Evolutionary conservation across 1,140 invertebrate species (phyloP).

Genomic region (Micrasema longulum): DNA sequence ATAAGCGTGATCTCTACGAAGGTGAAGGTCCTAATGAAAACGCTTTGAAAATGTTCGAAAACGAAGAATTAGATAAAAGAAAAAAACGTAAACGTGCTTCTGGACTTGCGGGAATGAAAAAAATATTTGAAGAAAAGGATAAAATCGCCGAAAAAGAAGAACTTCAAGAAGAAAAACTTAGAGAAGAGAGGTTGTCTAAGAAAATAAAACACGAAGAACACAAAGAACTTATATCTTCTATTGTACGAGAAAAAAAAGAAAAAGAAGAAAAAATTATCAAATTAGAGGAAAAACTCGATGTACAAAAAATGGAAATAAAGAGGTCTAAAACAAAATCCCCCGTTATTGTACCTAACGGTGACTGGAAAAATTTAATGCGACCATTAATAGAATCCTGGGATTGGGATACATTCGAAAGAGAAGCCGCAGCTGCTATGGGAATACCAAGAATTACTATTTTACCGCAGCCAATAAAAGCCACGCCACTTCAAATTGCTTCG

Average conservation of each 20-base stretch:
- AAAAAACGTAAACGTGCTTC: conserved; percentile 71
- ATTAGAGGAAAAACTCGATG: conserved; percentile 52
- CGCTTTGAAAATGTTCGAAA: conserved; percentile 72
- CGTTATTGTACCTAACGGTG: conserved; percentile 66
- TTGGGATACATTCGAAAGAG: conserved; percentile 73
- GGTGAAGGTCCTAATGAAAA: conserved; percentile 74
- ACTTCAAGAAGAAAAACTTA: conserved; percentile 63
- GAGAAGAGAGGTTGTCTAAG: conserved; percentile 62
- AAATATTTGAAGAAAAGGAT: conserved; percentile 84
- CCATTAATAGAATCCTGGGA: conserved; percentile 72
- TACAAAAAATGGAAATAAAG: conserved; percentile 58
- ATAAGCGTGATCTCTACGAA: conserved; percentile 72
- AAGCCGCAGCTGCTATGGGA: conserved; percentile 60
- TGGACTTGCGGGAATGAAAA: conserved; percentile 73
- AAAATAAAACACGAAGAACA: conserved; percentile 65
- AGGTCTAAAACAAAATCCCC: conserved; percentile 57
- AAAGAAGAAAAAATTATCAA: conserved; percentile 57
- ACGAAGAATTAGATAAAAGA: conserved; percentile 68
- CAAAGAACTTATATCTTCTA: too few species aligned
- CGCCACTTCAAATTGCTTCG: conserved; percentile 65
- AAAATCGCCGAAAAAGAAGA: conserved; percentile 72
- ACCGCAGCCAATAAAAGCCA: conserved; percentile 67
- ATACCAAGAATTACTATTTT: conserved; percentile 64
- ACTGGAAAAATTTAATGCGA: conserved; percentile 72
- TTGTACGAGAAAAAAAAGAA: conserved; percentile 55